A percentile compares a stretch with the other conserved stretches of the same genome.
Evolutionary conservation across 2,113 vertebrate species (phyloP).

Genomic region (Cricetomys ansorgei): DNA sequence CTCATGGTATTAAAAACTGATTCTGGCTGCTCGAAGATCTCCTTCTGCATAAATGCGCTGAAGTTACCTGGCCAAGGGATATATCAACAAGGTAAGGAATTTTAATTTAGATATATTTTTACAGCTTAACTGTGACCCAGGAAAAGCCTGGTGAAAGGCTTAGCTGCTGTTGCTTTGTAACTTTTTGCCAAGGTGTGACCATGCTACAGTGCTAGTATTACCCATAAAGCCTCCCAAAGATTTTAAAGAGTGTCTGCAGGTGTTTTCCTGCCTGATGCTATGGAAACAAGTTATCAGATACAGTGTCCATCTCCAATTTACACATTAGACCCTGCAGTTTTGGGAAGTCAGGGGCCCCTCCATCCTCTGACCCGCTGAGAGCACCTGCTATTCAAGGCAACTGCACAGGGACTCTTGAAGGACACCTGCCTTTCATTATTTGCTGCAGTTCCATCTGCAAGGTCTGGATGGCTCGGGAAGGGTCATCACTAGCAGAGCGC

Average conservation of each 20-base stretch:
- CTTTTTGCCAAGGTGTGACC: not conserved
- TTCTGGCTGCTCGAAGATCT: constrained; percentile 98
- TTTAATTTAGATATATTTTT: not conserved
- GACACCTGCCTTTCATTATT: constrained; percentile 96
- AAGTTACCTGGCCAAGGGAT: constrained; percentile 91
- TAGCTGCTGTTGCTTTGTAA: not conserved
- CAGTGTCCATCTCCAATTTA: not conserved
- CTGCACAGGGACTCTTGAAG: not conserved
- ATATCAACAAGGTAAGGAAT: not conserved
- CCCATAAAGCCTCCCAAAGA: not conserved
- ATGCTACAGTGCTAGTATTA: not conserved
- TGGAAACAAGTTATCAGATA: not conserved
- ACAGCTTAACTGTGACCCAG: not conserved
- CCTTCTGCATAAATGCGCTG: constrained; percentile 98
- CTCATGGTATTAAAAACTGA: constrained; percentile 98
- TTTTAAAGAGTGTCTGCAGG: not conserved
- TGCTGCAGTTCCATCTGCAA: constrained; percentile 97
- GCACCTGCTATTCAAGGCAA: not conserved
- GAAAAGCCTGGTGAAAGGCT: not conserved
- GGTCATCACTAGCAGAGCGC: constrained; percentile 91
- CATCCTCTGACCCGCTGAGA: not conserved
- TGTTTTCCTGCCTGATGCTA: not conserved
- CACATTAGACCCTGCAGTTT: not conserved
- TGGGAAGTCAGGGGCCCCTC: no score
- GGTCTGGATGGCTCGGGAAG: constrained; percentile 95